These are phyloP conservation scores for Leiothrix lutea DNA, from an alignment of 2,113 vertebrate species.

Conservation along the genomic window DNA sequence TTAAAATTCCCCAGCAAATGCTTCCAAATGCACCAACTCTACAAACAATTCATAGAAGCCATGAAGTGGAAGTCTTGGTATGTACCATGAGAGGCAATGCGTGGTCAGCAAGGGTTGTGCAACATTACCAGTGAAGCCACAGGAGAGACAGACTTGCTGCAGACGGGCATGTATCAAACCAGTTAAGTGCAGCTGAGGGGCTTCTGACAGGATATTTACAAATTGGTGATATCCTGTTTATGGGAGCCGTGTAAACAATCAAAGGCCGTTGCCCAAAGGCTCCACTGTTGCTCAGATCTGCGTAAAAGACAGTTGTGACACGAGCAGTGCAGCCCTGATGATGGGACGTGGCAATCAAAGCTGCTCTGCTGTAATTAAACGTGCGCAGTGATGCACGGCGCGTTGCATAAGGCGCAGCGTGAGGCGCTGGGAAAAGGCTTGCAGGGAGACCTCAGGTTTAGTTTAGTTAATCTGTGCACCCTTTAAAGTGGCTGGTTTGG, in stretches of 20 bases:
- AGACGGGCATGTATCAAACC: not conserved
- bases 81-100: not conserved
- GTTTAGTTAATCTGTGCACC: not conserved
- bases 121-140: not conserved
- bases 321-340: not conserved
- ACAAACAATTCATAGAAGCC: not conserved
- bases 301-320: not conserved
- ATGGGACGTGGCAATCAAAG: not conserved
- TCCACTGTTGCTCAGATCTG: not conserved
- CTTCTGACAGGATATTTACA: constrained; percentile 26
- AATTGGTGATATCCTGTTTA: constrained; percentile 51
- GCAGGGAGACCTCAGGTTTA: not conserved
- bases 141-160: not conserved
- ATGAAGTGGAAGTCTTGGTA: not conserved
- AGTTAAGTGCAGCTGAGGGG: not conserved
- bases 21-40: not conserved
- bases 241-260: not conserved
- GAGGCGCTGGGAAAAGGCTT: not conserved
- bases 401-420: not conserved
- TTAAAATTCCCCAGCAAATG: not conserved
- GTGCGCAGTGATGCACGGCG: accelerated
- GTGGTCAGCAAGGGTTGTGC: not conserved
- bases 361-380: not conserved
- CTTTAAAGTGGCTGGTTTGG: not conserved
- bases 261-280: not conserved